Evolutionary conservation across 23 tunicate species (phyloP).

Genomic region (Oikopleura albicans): DNA sequence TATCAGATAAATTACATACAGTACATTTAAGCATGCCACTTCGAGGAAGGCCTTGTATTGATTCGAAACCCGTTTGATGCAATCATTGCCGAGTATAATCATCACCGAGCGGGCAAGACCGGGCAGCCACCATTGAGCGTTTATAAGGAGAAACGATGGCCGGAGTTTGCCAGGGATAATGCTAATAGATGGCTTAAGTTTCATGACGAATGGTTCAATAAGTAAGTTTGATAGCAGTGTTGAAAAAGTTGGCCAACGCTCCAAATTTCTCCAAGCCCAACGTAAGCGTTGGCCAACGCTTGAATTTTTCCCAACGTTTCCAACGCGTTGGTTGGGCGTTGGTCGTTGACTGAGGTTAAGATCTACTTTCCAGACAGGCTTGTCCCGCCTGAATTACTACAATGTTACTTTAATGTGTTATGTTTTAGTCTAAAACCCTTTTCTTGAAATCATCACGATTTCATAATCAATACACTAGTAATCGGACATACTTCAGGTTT

Average conservation of each 20-base stretch:
- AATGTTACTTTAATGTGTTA: no score
- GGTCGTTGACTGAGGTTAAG: no score
- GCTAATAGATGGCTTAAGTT: neutral
- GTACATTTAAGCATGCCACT: conserved; percentile 4
- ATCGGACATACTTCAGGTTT: neutral
- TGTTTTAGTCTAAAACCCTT: no score
- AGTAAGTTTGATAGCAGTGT: no score
- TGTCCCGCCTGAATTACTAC: no score
- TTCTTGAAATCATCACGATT: neutral
- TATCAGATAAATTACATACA: no score
- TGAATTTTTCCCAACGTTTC: no score
- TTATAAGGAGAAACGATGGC: neutral
- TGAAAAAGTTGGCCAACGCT: no score
- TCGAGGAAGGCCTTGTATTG: neutral
- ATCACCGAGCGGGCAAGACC: neutral
- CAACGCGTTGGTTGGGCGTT: no score
- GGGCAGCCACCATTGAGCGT: neutral
- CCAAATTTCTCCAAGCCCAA: no score
- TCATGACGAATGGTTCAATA: neutral
- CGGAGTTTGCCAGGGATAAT: neutral
- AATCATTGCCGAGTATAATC: neutral
- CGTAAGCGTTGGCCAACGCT: no score
- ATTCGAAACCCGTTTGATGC: conserved; percentile 10
- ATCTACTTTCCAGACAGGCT: no score
- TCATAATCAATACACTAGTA: neutral